Evolutionary conservation across 2,797 vertebrate species (phyloP).

Genomic region (Mastacembelus armatus): DNA sequence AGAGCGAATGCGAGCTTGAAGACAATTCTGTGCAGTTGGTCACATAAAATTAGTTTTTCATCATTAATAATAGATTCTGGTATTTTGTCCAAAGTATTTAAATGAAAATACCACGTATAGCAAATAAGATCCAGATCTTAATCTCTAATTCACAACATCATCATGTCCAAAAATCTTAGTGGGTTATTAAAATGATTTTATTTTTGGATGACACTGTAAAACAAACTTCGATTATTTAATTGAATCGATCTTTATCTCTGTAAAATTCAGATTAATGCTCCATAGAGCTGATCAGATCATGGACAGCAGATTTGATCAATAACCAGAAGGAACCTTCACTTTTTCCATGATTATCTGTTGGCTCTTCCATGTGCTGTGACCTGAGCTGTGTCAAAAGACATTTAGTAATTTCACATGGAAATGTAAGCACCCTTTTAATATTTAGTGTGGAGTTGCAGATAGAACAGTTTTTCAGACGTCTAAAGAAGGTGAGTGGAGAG

Average conservation of each 20-base stretch:
- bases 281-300: too few species aligned
- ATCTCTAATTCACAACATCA: too few species aligned
- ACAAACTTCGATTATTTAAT: too few species aligned
- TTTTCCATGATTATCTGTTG: too few species aligned
- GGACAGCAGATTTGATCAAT: too few species aligned
- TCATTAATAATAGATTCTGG: background rate
- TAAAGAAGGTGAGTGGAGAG: background rate
- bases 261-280: too few species aligned
- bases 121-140: background rate
- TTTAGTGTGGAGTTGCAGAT: constrained; percentile 1
- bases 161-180: too few species aligned
- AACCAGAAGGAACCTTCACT: too few species aligned
- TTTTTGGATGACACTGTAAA: background rate
- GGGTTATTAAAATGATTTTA: too few species aligned
- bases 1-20: constrained; percentile 5
- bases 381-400: background rate
- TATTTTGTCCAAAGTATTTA: background rate
- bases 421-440: background rate
- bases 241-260: too few species aligned
- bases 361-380: too few species aligned
- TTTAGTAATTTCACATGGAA: constrained; percentile 10
- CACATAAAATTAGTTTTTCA: constrained; percentile 12
- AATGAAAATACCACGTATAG: background rate
- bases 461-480: background rate
- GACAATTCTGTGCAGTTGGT: constrained; percentile 24